A percentile compares a stretch with the other conserved stretches of the same genome.
Evolutionary conservation across 30 jellyfish, hydroid and myxozoan species (phyloP).

Genomic region (Pseudorhiza aurosa): DNA sequence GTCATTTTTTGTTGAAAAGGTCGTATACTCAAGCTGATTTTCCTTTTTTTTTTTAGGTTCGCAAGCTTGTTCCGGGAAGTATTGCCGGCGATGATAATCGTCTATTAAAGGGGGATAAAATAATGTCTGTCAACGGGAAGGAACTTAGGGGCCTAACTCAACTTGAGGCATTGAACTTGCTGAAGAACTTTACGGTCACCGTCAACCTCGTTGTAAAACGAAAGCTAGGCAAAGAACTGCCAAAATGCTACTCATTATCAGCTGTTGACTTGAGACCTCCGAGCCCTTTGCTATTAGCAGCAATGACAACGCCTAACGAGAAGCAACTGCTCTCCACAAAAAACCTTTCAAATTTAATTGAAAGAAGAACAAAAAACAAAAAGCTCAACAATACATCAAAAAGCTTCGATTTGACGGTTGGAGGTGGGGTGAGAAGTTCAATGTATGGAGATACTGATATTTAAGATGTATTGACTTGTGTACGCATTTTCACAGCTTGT

Average conservation of each 20-base stretch:
- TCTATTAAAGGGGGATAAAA: conserved; percentile 60
- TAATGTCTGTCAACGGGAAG: conserved; percentile 75
- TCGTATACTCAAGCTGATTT: background rate
- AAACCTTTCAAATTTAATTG: conserved; percentile 52
- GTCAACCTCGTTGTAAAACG: conserved; percentile 63
- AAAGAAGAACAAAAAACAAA: conserved; percentile 3
- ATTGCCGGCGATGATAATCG: conserved; percentile 91
- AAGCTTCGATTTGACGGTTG: conserved; percentile 66
- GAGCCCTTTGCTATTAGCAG: conserved; percentile 43
- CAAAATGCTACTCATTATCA: conserved; percentile 28
- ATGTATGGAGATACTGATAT: conserved; percentile 70
- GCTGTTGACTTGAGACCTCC: conserved; percentile 59
- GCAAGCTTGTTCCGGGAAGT: conserved; percentile 90
- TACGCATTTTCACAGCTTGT: background rate
- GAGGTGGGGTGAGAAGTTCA: conserved; percentile 60
- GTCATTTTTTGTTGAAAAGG: no score
- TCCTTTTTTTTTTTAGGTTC: conserved; percentile 68
- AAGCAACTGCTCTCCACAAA: conserved; percentile 29
- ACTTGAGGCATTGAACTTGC: conserved; percentile 84
- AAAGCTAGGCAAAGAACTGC: conserved; percentile 29
- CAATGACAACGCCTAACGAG: conserved; percentile 32
- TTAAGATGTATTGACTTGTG: background rate
- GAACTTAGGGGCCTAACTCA: conserved; percentile 75
- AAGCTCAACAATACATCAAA: conserved; percentile 5
- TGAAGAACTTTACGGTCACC: conserved; percentile 73